Evolutionary conservation across 2,888 invertebrate genomes (phyloP).

Genomic region (Bellardia bayeri): DNA sequence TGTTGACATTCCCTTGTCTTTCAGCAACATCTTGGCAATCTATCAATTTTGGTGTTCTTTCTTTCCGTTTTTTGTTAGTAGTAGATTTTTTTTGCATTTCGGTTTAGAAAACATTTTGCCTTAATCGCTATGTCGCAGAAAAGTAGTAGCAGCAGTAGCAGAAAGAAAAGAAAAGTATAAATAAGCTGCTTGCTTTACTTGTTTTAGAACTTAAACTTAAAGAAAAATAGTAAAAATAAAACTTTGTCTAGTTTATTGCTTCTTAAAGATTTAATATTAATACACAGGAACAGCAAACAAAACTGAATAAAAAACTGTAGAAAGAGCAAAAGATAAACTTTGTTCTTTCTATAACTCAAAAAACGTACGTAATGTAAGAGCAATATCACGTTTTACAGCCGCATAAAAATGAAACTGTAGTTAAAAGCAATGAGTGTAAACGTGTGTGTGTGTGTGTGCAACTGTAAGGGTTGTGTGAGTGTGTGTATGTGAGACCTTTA

Average conservation of each 20-base stretch:
- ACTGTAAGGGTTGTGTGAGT: not conserved
- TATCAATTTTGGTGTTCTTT: slow-evolving; percentile 22
- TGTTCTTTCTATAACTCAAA: not conserved
- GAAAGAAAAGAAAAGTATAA: not conserved
- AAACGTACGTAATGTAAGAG: not conserved
- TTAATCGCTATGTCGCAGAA: not conserved
- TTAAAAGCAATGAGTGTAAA: slow-evolving; percentile 4
- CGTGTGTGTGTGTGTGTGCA: not conserved
- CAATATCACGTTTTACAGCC: slow-evolving; percentile 29
- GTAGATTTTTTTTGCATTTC: too few species aligned
- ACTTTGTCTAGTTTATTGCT: slow-evolving; percentile 2
- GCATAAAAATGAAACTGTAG: slow-evolving; percentile 24
- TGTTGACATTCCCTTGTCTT: not conserved
- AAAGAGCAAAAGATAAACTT: not conserved
- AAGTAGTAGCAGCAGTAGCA: not conserved
- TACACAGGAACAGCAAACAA: not conserved
- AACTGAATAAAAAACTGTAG: not conserved
- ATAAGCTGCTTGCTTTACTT: slow-evolving; percentile 2
- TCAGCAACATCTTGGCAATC: slow-evolving; percentile 21
- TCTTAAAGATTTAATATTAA: slow-evolving; percentile 16
- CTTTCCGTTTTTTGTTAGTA: too few species aligned
- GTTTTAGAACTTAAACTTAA: not conserved
- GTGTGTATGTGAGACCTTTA: not conserved
- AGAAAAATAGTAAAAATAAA: slow-evolving; percentile 22
- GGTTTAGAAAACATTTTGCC: not conserved